Percentiles rank a stretch among this genome's conserved stretches.
Conservation (phyloP, 2,113 vertebrate species). For the Dasyprocta punctata region DNA sequence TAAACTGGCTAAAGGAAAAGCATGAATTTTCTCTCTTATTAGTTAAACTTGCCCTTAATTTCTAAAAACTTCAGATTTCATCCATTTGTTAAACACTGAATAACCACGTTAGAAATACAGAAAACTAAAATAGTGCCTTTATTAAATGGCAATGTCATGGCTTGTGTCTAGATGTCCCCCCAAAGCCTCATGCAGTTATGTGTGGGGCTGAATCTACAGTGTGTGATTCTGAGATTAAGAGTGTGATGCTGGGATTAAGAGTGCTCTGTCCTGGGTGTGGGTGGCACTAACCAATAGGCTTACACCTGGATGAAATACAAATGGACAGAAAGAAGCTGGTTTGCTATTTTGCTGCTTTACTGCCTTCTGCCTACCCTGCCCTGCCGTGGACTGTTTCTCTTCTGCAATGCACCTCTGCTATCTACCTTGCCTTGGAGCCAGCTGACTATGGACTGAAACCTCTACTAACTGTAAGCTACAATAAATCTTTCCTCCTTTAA, state of each 20-base stretch:
- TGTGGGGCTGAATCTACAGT: not conserved
- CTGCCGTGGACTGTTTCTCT: not conserved
- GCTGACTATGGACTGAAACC: not conserved
- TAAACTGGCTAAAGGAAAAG: slow-evolving; percentile 16
- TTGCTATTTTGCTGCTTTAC: not conserved
- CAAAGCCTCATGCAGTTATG: not conserved
- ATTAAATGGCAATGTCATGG: not conserved
- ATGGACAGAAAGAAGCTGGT: not conserved
- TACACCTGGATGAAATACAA: not conserved
- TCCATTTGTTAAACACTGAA: not conserved
- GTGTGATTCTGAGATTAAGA: not conserved
- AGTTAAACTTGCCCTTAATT: not conserved
- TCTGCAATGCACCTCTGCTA: not conserved
- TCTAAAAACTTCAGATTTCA: not conserved
- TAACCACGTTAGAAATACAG: not conserved
- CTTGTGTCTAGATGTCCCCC: not conserved
- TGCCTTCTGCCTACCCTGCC: not conserved
- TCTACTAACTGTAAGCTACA: not conserved
- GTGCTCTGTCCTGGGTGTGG: not conserved
- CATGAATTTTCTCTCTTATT: not conserved
- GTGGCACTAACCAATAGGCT: not conserved
- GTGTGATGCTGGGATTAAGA: not conserved
- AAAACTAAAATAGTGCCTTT: not conserved
- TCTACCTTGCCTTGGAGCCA: not conserved
- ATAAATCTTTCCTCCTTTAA: not conserved